Conservation (phyloP, 1,140 invertebrate genomes). For the Druon quercuslanigerum region DNA sequence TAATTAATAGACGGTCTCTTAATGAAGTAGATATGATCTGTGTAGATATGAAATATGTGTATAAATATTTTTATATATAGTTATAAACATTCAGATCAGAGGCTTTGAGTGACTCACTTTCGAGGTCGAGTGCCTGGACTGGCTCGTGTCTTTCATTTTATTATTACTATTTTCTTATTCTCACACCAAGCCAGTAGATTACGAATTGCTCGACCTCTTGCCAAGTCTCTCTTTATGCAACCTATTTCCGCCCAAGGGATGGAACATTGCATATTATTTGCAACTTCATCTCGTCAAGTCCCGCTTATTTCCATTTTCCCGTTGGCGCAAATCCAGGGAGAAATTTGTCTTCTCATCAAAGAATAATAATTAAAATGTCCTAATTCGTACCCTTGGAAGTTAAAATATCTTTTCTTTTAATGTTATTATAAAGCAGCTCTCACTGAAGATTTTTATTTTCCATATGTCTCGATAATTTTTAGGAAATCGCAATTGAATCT, state of each 20-base stretch:
- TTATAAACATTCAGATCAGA: not conserved
- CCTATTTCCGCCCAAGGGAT: conserved; percentile 15
- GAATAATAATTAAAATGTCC: not conserved
- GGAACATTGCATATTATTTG: conserved; percentile 28
- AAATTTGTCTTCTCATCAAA: not conserved
- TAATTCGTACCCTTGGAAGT: too few relatives aligned
- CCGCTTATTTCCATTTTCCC: conserved; percentile 24
- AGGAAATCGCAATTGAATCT: too few relatives aligned
- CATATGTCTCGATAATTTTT: too few relatives aligned
- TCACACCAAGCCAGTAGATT: conserved; percentile 11
- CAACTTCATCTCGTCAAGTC: conserved; percentile 17
- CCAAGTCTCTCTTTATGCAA: conserved; percentile 30
- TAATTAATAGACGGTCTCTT: too few relatives aligned
- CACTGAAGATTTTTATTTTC: too few relatives aligned
- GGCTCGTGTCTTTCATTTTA: conserved; percentile 19
- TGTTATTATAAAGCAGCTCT: too few relatives aligned
- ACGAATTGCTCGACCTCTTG: conserved; percentile 23
- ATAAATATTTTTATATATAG: not conserved
- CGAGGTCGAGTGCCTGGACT: conserved; percentile 17
- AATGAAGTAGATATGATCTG: too few relatives aligned
- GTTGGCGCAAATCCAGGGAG: not conserved
- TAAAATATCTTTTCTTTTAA: too few relatives aligned
- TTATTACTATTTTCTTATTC: conserved; percentile 24
- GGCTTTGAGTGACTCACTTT: not conserved
- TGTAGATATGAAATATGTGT: too few relatives aligned